Conservation (phyloP, 2,797 vertebrate genomes). For the Tokudaia tokunoshimensis region DNA sequence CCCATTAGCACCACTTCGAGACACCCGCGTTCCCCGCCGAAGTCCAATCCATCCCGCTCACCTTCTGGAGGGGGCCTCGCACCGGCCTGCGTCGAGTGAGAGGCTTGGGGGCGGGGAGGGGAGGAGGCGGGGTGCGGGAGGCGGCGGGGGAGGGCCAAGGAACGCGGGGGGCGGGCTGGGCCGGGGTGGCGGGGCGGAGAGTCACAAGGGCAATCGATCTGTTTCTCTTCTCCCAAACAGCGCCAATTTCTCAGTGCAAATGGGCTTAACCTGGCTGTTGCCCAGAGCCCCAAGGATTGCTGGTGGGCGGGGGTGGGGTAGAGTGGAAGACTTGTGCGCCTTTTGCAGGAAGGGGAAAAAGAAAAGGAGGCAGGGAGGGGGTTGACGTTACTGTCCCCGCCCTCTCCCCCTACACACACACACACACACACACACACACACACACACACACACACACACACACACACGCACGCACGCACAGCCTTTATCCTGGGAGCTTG, state of each 20-base stretch:
- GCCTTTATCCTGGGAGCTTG: slow-evolving; percentile 88
- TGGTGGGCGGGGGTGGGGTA: slow-evolving; percentile 83
- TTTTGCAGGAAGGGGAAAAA: slow-evolving; percentile 86
- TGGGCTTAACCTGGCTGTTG: slow-evolving; percentile 90
- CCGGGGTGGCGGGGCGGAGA: slow-evolving; percentile 62
- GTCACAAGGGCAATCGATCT: slow-evolving; percentile 88
- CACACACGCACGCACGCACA: slow-evolving; percentile 19
- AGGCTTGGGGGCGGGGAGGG: slow-evolving; percentile 83
- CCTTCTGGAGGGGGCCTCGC: slow-evolving; percentile 83
- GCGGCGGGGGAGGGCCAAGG: slow-evolving; percentile 74
- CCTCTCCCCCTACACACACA: slow-evolving; percentile 83
- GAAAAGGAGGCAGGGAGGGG: slow-evolving; percentile 88
- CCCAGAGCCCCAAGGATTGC: slow-evolving; percentile 87
- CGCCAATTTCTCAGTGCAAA: slow-evolving; percentile 90
- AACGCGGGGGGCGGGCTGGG: not conserved
- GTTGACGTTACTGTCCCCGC: slow-evolving; percentile 84
- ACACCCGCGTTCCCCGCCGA: slow-evolving; percentile 81
- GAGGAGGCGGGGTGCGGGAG: slow-evolving; percentile 63
- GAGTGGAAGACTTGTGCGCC: slow-evolving; percentile 71
- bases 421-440: slow-evolving; percentile 61
- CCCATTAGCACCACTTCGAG: slow-evolving; percentile 89
- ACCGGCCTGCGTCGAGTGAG: slow-evolving; percentile 83
- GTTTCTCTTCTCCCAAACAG: slow-evolving; percentile 90
- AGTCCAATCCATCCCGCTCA: slow-evolving; percentile 85
- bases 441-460: slow-evolving; percentile 22